phyloP scores from a whole-genome alignment of 2,888 invertebrate genomes.

The Crepidodera aurea region DNA sequence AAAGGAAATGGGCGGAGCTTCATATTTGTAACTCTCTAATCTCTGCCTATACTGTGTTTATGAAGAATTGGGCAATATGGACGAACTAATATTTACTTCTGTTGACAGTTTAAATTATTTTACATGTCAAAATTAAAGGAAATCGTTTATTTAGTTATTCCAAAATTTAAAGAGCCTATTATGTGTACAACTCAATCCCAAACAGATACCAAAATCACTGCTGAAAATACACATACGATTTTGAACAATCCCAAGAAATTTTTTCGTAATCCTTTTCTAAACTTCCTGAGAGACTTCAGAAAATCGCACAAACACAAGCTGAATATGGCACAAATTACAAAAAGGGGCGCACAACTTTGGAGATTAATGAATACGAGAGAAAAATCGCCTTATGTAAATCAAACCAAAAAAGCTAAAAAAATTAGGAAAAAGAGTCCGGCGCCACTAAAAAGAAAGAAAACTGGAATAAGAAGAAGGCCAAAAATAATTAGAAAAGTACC shows the following conservation, averaged over 20 bases:
- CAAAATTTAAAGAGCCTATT: not conserved
- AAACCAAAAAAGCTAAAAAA: constrained; percentile 39
- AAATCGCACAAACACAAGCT: constrained; percentile 35
- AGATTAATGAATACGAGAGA: constrained; percentile 44
- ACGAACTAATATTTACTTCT: too few species aligned
- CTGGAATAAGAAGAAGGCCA: not conserved
- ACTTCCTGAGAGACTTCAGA: constrained; percentile 45
- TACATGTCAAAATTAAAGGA: not conserved
- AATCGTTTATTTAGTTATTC: not conserved
- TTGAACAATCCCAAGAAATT: constrained; percentile 16
- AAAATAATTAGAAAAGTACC: too few species aligned
- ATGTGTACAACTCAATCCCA: not conserved
- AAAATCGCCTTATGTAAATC: constrained; percentile 41
- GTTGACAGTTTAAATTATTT: not conserved
- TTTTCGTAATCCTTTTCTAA: constrained; percentile 44
- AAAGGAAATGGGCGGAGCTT: too few species aligned
- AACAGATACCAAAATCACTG: not conserved
- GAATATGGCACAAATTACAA: constrained; percentile 36
- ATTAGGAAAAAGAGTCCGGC: constrained; percentile 18
- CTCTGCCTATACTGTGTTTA: too few species aligned
- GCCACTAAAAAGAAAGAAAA: not conserved
- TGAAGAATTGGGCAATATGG: too few species aligned
- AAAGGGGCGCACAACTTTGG: constrained; percentile 42
- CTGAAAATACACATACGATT: not conserved
- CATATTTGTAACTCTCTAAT: too few species aligned